Conservation (phyloP, 2,113 vertebrate genomes). For the Rhinopomastus cyanomelas region DNA sequence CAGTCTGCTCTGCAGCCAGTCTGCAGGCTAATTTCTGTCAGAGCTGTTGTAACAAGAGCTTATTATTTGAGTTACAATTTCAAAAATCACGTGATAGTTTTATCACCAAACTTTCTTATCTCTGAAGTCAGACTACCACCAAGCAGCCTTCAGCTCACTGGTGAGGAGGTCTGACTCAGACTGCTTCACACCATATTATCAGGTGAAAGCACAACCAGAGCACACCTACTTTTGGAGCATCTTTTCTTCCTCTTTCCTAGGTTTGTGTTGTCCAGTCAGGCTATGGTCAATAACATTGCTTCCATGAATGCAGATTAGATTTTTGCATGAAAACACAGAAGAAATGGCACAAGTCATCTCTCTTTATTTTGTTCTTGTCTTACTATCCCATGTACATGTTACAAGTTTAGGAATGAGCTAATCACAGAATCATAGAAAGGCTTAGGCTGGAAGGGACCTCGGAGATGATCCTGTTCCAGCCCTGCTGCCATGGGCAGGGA, state of each 20-base stretch:
- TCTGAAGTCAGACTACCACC: neutral
- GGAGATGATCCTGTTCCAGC: no score
- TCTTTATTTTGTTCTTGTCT: neutral
- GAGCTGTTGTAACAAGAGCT: neutral
- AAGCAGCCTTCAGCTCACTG: neutral
- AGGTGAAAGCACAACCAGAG: neutral
- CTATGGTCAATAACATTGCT: neutral
- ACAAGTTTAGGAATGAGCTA: neutral
- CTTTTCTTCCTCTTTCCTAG: neutral
- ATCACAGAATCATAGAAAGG: no score
- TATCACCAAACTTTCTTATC: neutral
- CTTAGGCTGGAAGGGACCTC: no score
- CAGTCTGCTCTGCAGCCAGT: neutral
- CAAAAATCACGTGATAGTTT: neutral
- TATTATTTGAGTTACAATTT: neutral
- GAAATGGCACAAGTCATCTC: neutral
- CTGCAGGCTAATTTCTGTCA: neutral
- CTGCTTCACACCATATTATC: neutral
- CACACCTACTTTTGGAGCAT: neutral
- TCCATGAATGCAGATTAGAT: neutral
- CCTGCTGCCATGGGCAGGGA: no score
- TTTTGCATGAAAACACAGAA: neutral
- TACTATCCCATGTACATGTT: neutral
- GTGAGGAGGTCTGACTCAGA: neutral
- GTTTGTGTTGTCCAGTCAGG: neutral